Base-by-base conservation (phyloP, 2,797 vertebrate species). In the Stomatorhinus walkeri region DNA sequence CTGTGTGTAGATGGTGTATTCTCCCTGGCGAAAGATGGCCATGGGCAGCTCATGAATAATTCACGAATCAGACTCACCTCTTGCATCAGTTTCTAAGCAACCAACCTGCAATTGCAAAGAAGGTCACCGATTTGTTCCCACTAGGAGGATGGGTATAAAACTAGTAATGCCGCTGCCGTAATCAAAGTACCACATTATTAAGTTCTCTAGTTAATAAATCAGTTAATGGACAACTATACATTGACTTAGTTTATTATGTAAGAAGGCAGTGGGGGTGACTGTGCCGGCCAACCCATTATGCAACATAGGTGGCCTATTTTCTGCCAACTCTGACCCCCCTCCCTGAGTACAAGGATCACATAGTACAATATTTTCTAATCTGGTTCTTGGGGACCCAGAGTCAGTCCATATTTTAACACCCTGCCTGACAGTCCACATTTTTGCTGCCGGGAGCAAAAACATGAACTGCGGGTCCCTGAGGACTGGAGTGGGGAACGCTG, bases 1-100 rank as follows among this genome's bases (percentile, higher is more conserved):
- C 48, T 85, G 43, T 24, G 43, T 51, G 9, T 51, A 51, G 81
- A 49, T n/a, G 0, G 46, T 16, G 48, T 51, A 12, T 49, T 81
- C 40, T 81, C 76, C 40, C 76, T 85, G 51, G n/a, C 49, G 81
- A 14, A 51, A 24, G n/a, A 51, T 84, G 81, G 81, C 81, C 46
- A 51, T 24, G 48, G 43, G 81, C 81, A 85, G n/a, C 81, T 85
- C 81, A 49, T 85, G 81, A 85, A 85, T 85, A 49, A 49, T 85
- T 85, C 46, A 85, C 28, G n/a, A 24, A 5, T 51, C 46, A 28
- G 48, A 85, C 81, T 85, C 76, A 81, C 76, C 76, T 81, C 76
- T 81, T 46, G 0, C 36, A 87, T 59, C 87, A 88, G 56, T 86
- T 48, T 90, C 87, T n/a, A 90, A 85, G 81, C 81, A 85, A 83